Conservation (phyloP, 2,888 invertebrate species). For the Polymixis lichenea region DNA sequence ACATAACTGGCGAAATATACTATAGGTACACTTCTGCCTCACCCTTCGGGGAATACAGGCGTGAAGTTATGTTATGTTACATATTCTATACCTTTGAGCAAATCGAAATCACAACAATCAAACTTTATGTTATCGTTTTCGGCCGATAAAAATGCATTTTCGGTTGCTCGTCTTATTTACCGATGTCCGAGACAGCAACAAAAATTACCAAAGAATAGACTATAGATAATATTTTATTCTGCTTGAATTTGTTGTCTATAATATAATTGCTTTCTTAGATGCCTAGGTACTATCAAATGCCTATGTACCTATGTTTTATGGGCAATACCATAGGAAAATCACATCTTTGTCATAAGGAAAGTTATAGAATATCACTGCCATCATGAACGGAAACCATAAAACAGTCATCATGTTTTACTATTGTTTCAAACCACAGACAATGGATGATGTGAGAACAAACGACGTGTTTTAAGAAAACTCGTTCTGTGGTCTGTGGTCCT, state of each 20-base stretch:
- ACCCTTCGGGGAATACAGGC: no score
- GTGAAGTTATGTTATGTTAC: no score
- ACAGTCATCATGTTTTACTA: conserved; percentile 21
- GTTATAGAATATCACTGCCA: not conserved
- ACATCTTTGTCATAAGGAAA: not conserved
- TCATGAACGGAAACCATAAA: conserved; percentile 21
- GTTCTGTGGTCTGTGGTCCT: conserved; percentile 23
- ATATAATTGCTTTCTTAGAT: not conserved
- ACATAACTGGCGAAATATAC: no score
- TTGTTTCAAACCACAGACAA: conserved; percentile 39
- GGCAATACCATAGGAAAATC: not conserved
- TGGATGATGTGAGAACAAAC: conserved; percentile 9
- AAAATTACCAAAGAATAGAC: not conserved
- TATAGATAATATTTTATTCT: not conserved
- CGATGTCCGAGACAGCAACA: not conserved
- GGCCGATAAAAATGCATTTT: not conserved
- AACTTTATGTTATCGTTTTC: not conserved
- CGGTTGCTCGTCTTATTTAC: no score
- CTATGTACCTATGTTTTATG: not conserved
- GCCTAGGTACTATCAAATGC: not conserved
- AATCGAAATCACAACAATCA: not conserved
- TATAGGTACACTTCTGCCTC: no score
- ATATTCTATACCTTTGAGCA: not conserved
- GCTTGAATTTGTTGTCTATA: not conserved
- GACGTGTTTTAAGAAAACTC: conserved; percentile 25